Percentiles rank a stretch among this genome's conserved stretches.
These are phyloP conservation scores for Papilio aristodemus DNA, from an alignment of 1,140 invertebrate species.

Conservation along the genomic window DNA sequence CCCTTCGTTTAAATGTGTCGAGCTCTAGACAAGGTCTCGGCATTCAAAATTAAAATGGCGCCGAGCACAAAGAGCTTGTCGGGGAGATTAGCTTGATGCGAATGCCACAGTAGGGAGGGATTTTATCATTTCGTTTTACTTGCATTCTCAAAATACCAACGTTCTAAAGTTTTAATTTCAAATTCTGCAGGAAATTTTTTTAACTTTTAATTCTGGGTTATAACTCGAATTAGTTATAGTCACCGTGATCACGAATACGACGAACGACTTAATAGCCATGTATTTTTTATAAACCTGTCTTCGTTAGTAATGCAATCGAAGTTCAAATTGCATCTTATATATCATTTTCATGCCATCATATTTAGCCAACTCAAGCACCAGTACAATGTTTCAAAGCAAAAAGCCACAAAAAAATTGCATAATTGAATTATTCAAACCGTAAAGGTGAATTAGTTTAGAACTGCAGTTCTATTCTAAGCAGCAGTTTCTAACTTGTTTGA, in stretches of 20 bases:
- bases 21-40: conserved; percentile 12
- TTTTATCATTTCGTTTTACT: conserved; percentile 21
- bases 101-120: conserved; percentile 7
- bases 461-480: conserved; percentile 10
- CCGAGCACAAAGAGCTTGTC: conserved; percentile 14
- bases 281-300: too few relatives aligned
- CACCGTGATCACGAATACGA: too few relatives aligned
- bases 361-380: too few relatives aligned
- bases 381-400: not conserved
- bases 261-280: too few relatives aligned
- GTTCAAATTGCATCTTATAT: too few relatives aligned
- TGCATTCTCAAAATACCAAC: conserved; percentile 19
- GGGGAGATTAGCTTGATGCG: conserved; percentile 12
- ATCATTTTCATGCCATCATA: too few relatives aligned
- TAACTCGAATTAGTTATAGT: too few relatives aligned
- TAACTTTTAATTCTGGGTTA: not conserved
- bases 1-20: conserved; percentile 19
- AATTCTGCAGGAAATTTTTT: conserved; percentile 13
- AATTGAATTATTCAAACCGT: not conserved
- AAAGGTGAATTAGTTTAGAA: conserved; percentile 23
- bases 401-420: not conserved
- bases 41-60: conserved; percentile 14
- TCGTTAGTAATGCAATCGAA: too few relatives aligned
- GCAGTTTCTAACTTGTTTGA: conserved; percentile 5
- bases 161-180: conserved; percentile 13